Evolutionary conservation across 2,888 invertebrate species (phyloP).

Genomic region (Phania funesta): DNA sequence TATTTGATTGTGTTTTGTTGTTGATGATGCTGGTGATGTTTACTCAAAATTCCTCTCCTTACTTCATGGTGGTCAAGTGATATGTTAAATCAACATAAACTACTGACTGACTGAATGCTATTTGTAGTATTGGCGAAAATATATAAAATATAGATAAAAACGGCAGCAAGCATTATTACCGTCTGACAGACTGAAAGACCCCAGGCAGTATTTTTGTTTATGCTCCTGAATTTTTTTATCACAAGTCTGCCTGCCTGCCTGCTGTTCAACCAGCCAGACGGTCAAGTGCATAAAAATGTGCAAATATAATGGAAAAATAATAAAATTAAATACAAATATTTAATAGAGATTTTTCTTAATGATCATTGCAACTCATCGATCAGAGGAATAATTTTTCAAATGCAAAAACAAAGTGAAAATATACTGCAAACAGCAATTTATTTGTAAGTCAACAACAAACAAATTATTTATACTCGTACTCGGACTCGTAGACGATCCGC

Average conservation of each 20-base stretch:
- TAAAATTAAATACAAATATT: neutral
- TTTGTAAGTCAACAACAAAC: slow-evolving; percentile 13
- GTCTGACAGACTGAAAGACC: slow-evolving; percentile 39
- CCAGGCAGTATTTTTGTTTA: slow-evolving; percentile 50
- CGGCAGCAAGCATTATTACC: slow-evolving; percentile 42
- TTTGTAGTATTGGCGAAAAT: slow-evolving; percentile 40
- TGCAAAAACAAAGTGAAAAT: slow-evolving; percentile 6
- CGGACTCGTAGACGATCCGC: neutral
- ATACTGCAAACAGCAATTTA: slow-evolving; percentile 37
- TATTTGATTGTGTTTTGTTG: slow-evolving; percentile 27
- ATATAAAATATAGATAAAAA: slow-evolving; percentile 27
- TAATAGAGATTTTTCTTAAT: slow-evolving; percentile 37
- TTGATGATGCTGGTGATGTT: slow-evolving; percentile 32
- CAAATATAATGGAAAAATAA: neutral
- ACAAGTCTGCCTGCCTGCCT: neutral
- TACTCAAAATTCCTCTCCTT: slow-evolving; percentile 8
- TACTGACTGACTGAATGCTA: slow-evolving; percentile 26
- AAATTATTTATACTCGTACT: neutral
- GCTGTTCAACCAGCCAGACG: neutral
- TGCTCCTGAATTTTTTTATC: slow-evolving; percentile 23
- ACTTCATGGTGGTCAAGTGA: slow-evolving; percentile 60
- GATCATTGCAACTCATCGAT: slow-evolving; percentile 40
- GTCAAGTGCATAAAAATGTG: neutral
- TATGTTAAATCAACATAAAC: slow-evolving; percentile 55
- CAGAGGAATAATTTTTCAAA: slow-evolving; percentile 27